A percentile compares a stretch with the other conserved stretches of the same genome.
phyloP scores from a whole-genome alignment of 2,797 vertebrate genomes.

The Peromyscus aztecus region DNA sequence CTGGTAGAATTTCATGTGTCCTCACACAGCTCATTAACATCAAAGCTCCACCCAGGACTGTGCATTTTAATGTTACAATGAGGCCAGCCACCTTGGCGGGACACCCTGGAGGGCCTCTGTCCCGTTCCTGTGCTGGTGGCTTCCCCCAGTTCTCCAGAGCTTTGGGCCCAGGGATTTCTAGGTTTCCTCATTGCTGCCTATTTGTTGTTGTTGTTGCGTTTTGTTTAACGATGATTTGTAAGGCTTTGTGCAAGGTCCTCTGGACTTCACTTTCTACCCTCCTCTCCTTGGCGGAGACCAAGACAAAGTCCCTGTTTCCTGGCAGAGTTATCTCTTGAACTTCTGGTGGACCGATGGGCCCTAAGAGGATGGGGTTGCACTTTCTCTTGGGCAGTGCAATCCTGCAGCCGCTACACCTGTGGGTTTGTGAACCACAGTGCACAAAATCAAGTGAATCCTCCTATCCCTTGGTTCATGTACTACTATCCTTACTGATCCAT shows the following conservation, averaged over 20 bases:
- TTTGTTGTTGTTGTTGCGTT: not conserved
- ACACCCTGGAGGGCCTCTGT: not conserved
- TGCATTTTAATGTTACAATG: not conserved
- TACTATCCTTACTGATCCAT: not conserved
- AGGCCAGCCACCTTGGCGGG: not conserved
- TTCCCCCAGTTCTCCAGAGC: no score
- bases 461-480: constrained; percentile 7
- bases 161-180: not conserved
- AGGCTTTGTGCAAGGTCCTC: not conserved
- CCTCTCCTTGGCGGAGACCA: not conserved
- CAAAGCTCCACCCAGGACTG: not conserved
- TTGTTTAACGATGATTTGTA: not conserved
- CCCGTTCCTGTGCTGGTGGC: not conserved
- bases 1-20: no score
- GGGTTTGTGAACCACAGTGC: not conserved
- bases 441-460: constrained; percentile 1
- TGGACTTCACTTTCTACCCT: not conserved
- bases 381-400: not conserved
- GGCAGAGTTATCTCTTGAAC: not conserved
- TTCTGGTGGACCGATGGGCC: not conserved
- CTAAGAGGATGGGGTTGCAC: not conserved
- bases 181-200: not conserved
- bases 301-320: not conserved
- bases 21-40: not conserved
- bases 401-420: not conserved